Conservation (phyloP, 2,888 invertebrate genomes). For the Camptogramma bilineatum region DNA sequence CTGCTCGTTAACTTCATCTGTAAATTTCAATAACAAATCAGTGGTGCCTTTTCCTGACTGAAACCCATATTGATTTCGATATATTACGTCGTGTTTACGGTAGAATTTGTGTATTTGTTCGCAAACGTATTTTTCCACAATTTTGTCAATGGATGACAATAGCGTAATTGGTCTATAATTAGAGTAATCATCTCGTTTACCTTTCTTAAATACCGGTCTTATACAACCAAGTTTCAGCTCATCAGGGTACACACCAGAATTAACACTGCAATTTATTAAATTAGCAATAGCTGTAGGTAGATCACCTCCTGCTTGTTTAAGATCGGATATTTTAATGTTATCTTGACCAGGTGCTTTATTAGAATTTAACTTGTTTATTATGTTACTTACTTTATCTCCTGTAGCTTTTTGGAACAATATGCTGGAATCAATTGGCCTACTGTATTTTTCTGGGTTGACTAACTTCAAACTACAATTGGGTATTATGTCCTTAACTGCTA, state of each 20-base stretch:
- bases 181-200: constrained; percentile 14
- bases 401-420: constrained; percentile 13
- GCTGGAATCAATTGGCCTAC: constrained; percentile 3
- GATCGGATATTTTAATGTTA: constrained; percentile 8
- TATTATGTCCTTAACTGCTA: constrained; percentile 14
- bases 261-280: constrained; percentile 40
- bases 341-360: constrained; percentile 36
- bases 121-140: constrained; percentile 37
- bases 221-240: constrained; percentile 38
- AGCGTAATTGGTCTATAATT: constrained; percentile 43
- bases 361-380: constrained; percentile 31
- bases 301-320: constrained; percentile 8
- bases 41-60: constrained; percentile 2
- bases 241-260: constrained; percentile 35
- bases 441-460: background rate
- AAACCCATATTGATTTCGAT: too few relatives aligned
- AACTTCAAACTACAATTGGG: constrained; percentile 12
- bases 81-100: constrained; percentile 23
- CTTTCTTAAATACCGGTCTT: constrained; percentile 39
- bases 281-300: constrained; percentile 33
- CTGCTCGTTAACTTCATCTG: constrained; percentile 10
- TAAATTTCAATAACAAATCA: background rate
- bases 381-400: constrained; percentile 11
- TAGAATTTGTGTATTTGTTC: constrained; percentile 35
- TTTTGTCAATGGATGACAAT: constrained; percentile 41